A percentile compares a stretch with the other conserved stretches of the same genome.
Conservation (phyloP, 30 jellyfish, hydroid and myxozoan species). For the Morbakka virulenta region DNA sequence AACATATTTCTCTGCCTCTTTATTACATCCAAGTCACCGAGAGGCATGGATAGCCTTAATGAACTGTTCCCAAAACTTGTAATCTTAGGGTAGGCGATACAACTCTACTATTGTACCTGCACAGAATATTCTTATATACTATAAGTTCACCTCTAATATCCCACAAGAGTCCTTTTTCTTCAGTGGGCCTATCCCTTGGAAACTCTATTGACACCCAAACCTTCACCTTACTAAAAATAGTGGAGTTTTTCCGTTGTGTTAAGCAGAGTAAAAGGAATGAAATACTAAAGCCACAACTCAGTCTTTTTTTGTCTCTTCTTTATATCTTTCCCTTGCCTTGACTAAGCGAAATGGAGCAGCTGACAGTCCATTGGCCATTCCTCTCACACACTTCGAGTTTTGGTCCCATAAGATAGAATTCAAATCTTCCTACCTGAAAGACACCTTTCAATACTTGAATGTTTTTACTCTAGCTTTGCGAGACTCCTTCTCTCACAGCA, state of each 20-base stretch:
- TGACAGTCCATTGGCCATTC: neutral
- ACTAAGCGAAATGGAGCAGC: neutral
- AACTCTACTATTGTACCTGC: neutral
- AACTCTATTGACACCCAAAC: neutral
- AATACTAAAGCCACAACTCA: neutral
- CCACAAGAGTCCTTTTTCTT: neutral
- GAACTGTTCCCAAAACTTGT: neutral
- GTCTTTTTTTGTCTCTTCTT: neutral
- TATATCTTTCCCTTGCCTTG: neutral
- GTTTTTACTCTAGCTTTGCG: too few relatives aligned
- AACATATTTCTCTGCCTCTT: too few relatives aligned
- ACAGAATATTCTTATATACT: neutral
- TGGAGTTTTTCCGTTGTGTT: neutral
- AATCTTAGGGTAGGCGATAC: neutral
- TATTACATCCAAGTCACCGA: too few relatives aligned
- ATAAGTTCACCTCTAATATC: neutral
- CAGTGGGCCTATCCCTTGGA: neutral
- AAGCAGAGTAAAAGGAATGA: neutral
- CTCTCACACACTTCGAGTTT: neutral
- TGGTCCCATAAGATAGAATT: neutral
- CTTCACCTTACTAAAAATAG: neutral
- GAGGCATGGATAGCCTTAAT: neutral
- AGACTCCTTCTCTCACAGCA: too few relatives aligned
- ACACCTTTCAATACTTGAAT: neutral
- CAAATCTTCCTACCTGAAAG: neutral